Conservation (phyloP, 2,113 vertebrate genomes). For the Zosterops borbonicus region DNA sequence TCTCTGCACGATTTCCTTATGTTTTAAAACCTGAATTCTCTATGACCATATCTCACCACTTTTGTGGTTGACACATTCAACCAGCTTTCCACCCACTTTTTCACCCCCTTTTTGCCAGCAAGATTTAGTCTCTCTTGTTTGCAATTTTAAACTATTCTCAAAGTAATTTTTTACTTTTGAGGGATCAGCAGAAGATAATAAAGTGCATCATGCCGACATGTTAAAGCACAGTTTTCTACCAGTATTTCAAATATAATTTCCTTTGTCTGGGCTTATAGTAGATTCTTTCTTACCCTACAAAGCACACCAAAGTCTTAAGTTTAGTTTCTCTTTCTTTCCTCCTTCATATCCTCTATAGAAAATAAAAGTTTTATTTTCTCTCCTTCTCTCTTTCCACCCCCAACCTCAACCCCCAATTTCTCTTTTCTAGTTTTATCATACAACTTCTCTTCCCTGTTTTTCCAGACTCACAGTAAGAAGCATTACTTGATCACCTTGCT, state of each 20-base stretch:
- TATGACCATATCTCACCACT: neutral
- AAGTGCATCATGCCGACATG: neutral
- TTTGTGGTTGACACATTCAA: conserved; percentile 37
- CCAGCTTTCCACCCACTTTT: conserved; percentile 22
- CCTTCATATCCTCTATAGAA: neutral
- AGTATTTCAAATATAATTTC: neutral
- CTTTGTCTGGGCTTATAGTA: neutral
- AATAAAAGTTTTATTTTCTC: neutral
- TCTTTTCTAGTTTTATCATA: neutral
- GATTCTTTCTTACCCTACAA: neutral
- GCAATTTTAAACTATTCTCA: neutral
- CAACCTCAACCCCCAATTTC: neutral
- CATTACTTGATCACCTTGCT: neutral
- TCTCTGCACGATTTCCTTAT: neutral
- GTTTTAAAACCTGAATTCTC: neutral
- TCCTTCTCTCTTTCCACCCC: neutral
- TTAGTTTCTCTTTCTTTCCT: conserved; percentile 35
- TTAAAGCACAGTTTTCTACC: neutral
- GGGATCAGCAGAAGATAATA: neutral
- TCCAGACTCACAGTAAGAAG: neutral
- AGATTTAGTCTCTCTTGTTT: neutral
- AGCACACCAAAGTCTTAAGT: neutral
- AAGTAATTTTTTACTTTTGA: neutral
- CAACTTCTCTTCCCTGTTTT: neutral
- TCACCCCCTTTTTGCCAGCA: neutral